Percentiles rank a stretch among this genome's conserved stretches.
Conservation (phyloP, 1,140 invertebrate genomes). For the Ericerus pela region DNA sequence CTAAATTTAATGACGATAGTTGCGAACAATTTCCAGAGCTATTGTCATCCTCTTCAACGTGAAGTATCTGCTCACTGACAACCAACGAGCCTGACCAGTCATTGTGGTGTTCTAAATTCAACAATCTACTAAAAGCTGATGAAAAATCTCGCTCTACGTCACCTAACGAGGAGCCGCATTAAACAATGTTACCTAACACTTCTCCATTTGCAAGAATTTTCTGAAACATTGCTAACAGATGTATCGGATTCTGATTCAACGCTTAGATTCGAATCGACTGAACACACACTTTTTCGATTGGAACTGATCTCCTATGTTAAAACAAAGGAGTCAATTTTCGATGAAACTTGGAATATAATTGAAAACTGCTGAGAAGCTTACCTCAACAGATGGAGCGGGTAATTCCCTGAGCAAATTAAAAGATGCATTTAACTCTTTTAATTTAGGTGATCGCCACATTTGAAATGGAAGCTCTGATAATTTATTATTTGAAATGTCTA, state of each 20-base stretch:
- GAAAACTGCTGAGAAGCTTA: too few species aligned
- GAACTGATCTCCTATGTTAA: constrained; percentile 20
- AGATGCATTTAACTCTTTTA: constrained; percentile 79
- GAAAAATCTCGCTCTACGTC: not conserved
- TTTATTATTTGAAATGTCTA: constrained; percentile 91
- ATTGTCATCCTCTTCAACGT: constrained; percentile 28
- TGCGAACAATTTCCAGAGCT: constrained; percentile 34
- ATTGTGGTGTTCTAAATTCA: constrained; percentile 47
- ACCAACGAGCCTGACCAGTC: constrained; percentile 54
- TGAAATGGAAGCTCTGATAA: constrained; percentile 67
- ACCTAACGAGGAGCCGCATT: not conserved
- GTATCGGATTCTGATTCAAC: constrained; percentile 17
- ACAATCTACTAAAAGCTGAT: constrained; percentile 3
- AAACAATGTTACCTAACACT: not conserved
- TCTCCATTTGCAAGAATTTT: not conserved
- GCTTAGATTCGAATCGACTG: constrained; percentile 22
- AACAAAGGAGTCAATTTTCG: not conserved
- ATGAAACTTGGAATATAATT: too few species aligned
- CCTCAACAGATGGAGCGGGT: constrained; percentile 33
- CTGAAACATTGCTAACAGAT: not conserved
- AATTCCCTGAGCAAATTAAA: constrained; percentile 78
- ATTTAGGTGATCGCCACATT: constrained; percentile 76
- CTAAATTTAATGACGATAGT: constrained; percentile 62
- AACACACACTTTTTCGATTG: constrained; percentile 23
- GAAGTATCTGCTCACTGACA: constrained; percentile 49